Evolutionary conservation across 2,797 vertebrate genomes (phyloP).

Genomic region (Lithobates sylvaticus): DNA sequence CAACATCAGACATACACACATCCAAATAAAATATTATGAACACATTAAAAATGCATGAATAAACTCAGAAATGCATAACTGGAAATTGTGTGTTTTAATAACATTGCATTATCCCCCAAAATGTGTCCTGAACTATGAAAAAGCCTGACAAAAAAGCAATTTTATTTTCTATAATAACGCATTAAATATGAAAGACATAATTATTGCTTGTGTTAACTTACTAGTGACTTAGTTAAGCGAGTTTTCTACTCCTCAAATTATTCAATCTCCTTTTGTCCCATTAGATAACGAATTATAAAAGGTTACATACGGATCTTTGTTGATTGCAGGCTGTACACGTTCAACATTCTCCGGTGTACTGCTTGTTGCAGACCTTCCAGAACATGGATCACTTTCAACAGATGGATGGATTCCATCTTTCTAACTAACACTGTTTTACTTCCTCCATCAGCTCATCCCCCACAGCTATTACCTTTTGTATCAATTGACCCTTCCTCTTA

Average conservation of each 20-base stretch:
- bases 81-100: slow-evolving; percentile 24
- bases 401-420: too few relatives aligned
- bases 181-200: slow-evolving; percentile 41
- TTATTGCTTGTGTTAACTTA: background rate
- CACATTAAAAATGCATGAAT: slow-evolving; percentile 41
- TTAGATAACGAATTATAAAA: background rate
- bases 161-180: slow-evolving; percentile 14
- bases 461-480: too few relatives aligned
- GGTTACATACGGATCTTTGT: too few relatives aligned
- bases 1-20: background rate
- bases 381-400: too few relatives aligned
- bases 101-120: slow-evolving; percentile 13
- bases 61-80: slow-evolving; percentile 1
- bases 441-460: too few relatives aligned
- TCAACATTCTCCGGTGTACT: too few relatives aligned
- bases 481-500: too few relatives aligned
- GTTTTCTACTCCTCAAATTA: background rate
- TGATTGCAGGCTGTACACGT: too few relatives aligned
- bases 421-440: too few relatives aligned
- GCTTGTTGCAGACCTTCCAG: too few relatives aligned
- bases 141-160: slow-evolving; percentile 15
- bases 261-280: background rate
- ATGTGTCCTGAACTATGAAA: background rate
- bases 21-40: slow-evolving; percentile 15
- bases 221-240: background rate